phyloP scores from a whole-genome alignment of 2,113 vertebrate species.

The Rattus rattus region DNA sequence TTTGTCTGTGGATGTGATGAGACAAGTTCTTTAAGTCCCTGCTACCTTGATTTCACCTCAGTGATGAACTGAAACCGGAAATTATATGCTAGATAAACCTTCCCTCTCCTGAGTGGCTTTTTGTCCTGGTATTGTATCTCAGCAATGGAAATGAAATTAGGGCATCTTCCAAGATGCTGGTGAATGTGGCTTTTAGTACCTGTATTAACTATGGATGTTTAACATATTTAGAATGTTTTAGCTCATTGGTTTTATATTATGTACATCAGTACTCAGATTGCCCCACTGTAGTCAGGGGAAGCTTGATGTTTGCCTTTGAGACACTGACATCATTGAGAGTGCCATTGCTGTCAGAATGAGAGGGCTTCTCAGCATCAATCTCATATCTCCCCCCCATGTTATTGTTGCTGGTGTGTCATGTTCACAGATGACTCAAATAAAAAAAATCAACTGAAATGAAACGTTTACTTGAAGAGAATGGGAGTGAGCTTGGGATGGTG shows the following conservation, averaged over 20 bases:
- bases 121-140: not conserved
- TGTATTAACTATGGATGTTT: slow-evolving; percentile 28
- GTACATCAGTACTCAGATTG: not conserved
- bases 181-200: not conserved
- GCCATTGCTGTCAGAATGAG: not conserved
- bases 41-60: not conserved
- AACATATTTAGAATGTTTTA: not conserved
- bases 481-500: not conserved
- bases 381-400: not conserved
- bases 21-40: not conserved
- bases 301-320: not conserved
- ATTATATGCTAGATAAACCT: not conserved
- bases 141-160: not conserved
- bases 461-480: not conserved
- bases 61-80: not conserved
- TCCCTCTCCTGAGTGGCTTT: not conserved
- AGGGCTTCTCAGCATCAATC: not conserved
- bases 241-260: not conserved
- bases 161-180: not conserved
- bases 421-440: not conserved
- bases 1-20: not conserved
- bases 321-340: not conserved
- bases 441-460: not conserved
- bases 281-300: not conserved
- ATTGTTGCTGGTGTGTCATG: not conserved